Base-by-base conservation (phyloP, 2,888 invertebrate species). In the Altica lythri region DNA sequence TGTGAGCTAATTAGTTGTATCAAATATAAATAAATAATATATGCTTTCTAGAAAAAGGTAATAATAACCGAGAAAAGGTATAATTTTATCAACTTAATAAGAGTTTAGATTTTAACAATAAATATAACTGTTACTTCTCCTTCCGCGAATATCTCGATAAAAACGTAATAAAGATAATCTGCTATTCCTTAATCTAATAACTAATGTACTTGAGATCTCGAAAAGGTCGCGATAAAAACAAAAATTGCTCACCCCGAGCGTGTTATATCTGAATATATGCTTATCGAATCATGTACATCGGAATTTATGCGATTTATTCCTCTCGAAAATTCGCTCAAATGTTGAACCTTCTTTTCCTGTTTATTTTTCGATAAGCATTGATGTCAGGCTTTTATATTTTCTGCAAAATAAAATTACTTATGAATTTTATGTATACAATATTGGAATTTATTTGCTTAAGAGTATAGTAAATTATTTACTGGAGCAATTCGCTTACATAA, bases 271-370 rank as follows among this genome's bases (percentile, higher is more conserved):
- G 40, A 46, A 40, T 40, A 30, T 45, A 49, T 55, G 46, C 47
- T 51, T 55, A 55, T 46, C 51, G 42, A 19, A 12, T 51, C 37
- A 13, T 10, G 25, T 34, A 37, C 38, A 47, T 51, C 46, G 51
- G n/a, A 51, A 43, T 42, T 46, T 22, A 30, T 22, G 16, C 37
- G 55, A 47, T 55, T 55, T 47, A 44, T 29, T 47, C 29, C 46
- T 37, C 43, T 45, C 38, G 17, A 10, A 17, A 18, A n/a, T 43
- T 44, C 14, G 27, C 29, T 12, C 17, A 46, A 38, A 40, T 14
- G 12, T 12, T 48, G 14, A 4, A 4, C 22, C n/a, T 4, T 10
- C 14, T 14, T 14, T 27, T 40, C 22, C n/a, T 44, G n/a, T 43
- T 29, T 27, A 6, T 30, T 10, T 17, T 4, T 30, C 29, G 30